Percentiles rank a stretch among this genome's conserved stretches.
Conservation (phyloP, 2,113 vertebrate genomes). For the Pachyramphus minor region DNA sequence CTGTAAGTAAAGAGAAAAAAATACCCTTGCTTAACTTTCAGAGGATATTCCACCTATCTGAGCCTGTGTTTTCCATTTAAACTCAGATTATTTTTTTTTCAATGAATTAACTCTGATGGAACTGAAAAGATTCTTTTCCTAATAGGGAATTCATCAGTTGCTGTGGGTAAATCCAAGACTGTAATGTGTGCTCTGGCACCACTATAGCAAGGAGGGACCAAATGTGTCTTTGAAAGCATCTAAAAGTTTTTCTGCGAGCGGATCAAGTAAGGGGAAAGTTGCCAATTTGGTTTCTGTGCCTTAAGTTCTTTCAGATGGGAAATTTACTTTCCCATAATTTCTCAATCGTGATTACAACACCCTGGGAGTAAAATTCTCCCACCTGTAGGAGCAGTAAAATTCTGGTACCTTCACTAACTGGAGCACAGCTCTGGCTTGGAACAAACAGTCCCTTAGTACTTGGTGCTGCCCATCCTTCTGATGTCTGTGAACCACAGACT, state of each 20-base stretch:
- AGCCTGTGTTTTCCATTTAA: conserved; percentile 32
- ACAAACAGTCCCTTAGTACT: background rate
- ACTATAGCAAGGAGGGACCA: background rate
- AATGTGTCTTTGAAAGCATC: conserved; percentile 20
- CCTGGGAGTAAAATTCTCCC: background rate
- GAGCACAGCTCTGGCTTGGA: background rate
- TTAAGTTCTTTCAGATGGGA: conserved; percentile 18
- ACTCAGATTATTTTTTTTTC: background rate
- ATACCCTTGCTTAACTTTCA: conserved; percentile 40
- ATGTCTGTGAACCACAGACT: background rate
- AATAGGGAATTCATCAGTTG: conserved; percentile 7
- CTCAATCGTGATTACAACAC: background rate
- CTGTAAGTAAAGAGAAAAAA: conserved; percentile 37
- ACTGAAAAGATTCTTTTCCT: conserved; percentile 10
- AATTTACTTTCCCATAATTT: background rate
- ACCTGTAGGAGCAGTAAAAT: background rate
- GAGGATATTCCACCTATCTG: conserved; percentile 2
- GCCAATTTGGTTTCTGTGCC: background rate
- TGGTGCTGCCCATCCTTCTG: background rate
- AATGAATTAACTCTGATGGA: conserved; percentile 1
- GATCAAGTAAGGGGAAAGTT: background rate
- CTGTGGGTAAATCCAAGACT: conserved; percentile 24
- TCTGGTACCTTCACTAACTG: background rate
- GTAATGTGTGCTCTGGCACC: conserved; percentile 21
- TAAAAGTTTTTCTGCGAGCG: background rate